Evolutionary conservation across 1,140 invertebrate species (phyloP).

Genomic region (Drosophila tropicalis): DNA sequence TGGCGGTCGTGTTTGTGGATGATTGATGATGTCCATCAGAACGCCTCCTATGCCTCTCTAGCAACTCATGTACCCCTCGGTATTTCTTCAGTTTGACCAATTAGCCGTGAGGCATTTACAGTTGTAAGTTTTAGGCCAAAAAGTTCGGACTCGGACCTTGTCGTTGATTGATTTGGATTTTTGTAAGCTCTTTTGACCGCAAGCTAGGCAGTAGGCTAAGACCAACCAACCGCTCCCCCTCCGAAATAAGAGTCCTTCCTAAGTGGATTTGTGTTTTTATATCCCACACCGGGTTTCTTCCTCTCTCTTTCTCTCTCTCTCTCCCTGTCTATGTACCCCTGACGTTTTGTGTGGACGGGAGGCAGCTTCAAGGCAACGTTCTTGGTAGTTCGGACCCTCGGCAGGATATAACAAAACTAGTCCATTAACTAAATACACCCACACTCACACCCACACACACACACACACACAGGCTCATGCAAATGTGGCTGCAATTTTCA

Average conservation of each 20-base stretch:
- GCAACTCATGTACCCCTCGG: not conserved
- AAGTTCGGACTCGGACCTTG: constrained; percentile 25
- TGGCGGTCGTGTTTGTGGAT: constrained; percentile 42
- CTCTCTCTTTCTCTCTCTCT: not conserved
- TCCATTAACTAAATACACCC: constrained; percentile 71
- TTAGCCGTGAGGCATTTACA: constrained; percentile 57
- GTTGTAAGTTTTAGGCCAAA: constrained; percentile 41
- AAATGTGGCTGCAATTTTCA: constrained; percentile 52
- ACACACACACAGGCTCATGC: constrained; percentile 36
- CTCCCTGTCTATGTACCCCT: too few species aligned
- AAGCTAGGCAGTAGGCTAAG: constrained; percentile 2
- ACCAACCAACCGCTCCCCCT: not conserved
- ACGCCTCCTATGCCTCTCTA: not conserved
- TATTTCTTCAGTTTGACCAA: constrained; percentile 27
- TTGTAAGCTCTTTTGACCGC: constrained; percentile 37
- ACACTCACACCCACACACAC: constrained; percentile 23
- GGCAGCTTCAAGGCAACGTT: not conserved
- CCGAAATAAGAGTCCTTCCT: constrained; percentile 33
- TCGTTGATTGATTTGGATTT: constrained; percentile 63
- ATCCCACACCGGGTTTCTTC: not conserved
- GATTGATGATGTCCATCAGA: constrained; percentile 43
- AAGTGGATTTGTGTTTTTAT: constrained; percentile 47
- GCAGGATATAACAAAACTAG: constrained; percentile 59
- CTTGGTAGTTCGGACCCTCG: constrained; percentile 2
- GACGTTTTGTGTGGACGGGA: constrained; percentile 11